A percentile compares a stretch with the other conserved stretches of the same genome.
Conservation (phyloP, 2,797 vertebrate genomes). For the Eospalax fontanierii region DNA sequence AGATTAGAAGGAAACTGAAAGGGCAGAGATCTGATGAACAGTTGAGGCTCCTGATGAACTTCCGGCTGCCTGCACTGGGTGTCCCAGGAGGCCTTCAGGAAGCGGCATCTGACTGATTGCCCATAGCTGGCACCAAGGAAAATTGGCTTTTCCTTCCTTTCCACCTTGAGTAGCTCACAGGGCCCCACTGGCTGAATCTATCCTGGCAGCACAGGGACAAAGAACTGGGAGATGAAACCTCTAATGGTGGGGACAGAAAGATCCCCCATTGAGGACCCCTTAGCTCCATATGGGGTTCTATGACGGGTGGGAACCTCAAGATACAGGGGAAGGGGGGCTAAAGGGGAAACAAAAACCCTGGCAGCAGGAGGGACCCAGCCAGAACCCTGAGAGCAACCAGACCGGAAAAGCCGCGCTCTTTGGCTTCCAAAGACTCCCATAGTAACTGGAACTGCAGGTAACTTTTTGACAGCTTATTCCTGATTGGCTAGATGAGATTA, state of each 20-base stretch:
- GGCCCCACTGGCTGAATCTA: background rate
- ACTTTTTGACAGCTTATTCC: background rate
- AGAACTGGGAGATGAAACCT: background rate
- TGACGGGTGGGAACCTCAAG: background rate
- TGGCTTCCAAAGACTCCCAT: background rate
- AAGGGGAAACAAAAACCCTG: background rate
- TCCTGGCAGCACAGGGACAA: background rate
- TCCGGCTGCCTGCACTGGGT: background rate
- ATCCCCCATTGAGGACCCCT: background rate
- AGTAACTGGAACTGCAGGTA: background rate
- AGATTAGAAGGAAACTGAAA: background rate
- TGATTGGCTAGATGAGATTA: background rate
- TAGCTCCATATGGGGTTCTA: background rate
- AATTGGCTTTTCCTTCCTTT: background rate
- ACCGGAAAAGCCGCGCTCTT: background rate
- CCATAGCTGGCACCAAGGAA: background rate
- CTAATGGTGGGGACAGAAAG: background rate
- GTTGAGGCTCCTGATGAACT: background rate
- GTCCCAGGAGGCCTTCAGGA: background rate
- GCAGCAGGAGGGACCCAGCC: background rate
- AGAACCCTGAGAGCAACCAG: background rate
- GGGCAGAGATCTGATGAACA: background rate
- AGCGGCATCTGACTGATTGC: background rate
- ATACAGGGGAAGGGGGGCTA: background rate
- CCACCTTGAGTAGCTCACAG: background rate